A percentile compares a stretch with the other conserved stretches of the same genome.
phyloP scores from a whole-genome alignment of 2,113 vertebrate genomes.

The crab-eating macaque (Macaca fascicularis) region DNA sequence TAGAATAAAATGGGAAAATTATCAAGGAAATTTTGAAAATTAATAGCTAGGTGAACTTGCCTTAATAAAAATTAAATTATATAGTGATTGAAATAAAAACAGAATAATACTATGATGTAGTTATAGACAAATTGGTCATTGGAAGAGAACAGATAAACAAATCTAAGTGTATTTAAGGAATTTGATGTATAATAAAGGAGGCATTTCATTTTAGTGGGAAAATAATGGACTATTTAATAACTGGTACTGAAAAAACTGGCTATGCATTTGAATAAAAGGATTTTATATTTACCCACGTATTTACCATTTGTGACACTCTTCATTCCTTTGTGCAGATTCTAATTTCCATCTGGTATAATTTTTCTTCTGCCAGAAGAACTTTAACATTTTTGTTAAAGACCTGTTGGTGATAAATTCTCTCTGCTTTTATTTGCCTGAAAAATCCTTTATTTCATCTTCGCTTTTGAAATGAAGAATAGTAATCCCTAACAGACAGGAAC shows the following conservation, averaged over 20 bases:
- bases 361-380: constrained; percentile 49
- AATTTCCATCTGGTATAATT: constrained; percentile 26
- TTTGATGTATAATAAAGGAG: not conserved
- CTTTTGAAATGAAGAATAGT: not conserved
- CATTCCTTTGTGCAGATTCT: constrained; percentile 29
- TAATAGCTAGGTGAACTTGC: not conserved
- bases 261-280: not conserved
- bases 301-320: not conserved
- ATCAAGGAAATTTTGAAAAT: constrained; percentile 37
- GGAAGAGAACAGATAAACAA: not conserved
- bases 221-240: constrained; percentile 13
- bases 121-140: not conserved
- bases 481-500: not conserved
- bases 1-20: constrained; percentile 25
- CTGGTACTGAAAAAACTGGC: not conserved
- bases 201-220: constrained; percentile 25
- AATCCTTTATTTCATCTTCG: not conserved
- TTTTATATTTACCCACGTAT: constrained; percentile 40
- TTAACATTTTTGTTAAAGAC: constrained; percentile 59
- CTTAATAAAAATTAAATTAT: not conserved
- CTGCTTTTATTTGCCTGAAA: constrained; percentile 21
- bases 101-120: not conserved
- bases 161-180: constrained; percentile 30
- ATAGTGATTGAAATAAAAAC: constrained; percentile 15
- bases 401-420: not conserved